Base-by-base conservation (phyloP, 2,888 invertebrate species). In the Dynastes maya region DNA sequence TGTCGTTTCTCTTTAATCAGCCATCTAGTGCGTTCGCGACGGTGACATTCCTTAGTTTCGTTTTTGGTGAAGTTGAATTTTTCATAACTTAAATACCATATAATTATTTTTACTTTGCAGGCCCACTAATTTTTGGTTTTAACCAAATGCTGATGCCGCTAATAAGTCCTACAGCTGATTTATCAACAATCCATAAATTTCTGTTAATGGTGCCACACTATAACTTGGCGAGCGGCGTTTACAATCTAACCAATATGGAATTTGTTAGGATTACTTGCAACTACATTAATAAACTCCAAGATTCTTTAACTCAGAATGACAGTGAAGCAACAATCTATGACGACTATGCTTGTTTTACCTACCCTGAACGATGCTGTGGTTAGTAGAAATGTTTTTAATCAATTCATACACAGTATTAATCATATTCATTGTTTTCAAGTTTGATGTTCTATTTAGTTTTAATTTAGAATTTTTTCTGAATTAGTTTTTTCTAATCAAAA, bases 11-110 rank as follows among this genome's bases (percentile, higher is more conserved):
- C n/a, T 96, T 95, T 86, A 89, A 90, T 5, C 92, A 94, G 5
- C 94, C 96, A 0, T 92, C 96, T 0, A 91, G 94, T 0, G 96
- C 95, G 6, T 95, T 94, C 86, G 93, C 94, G 0, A 90, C 93
- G 82, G 90, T 94, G 83, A 93, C 93, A 51, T 92, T 96, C 13
- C 2, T 63, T 32, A 29, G n/a, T 32, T 29, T 63, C 11, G 9
- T 9, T 4, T 13, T 32, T 11, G 63, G 63, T 63, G 9, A 16
- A 16, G 32, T 37, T 2, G 22, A 55, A 8, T 58, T 22, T 58
- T 58, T 58, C 8, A 45, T 45, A 45, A 45, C 8, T 8, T 8
- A 9, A 45, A 32, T 32, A 5, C 5, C 11, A 45, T 8, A 45
- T 45, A 1, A 11, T 61, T 32, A 4, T 9, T 29, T 27, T 63